Conservation (phyloP, 2,888 invertebrate species). For the Smittia aterrima region DNA sequence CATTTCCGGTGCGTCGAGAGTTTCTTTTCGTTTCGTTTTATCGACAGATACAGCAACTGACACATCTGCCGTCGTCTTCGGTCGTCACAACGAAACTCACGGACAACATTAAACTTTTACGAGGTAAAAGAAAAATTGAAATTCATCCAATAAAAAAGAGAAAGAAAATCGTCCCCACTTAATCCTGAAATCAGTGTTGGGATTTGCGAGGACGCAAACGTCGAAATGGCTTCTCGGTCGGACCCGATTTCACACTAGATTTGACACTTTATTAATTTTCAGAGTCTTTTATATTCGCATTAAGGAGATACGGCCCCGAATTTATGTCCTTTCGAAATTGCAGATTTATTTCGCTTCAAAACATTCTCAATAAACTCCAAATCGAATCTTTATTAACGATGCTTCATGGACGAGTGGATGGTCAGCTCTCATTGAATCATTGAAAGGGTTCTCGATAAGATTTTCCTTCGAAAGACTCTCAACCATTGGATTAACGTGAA, state of each 20-base stretch:
- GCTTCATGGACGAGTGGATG: background rate
- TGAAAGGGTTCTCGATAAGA: too few relatives aligned
- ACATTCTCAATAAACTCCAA: conserved; percentile 9
- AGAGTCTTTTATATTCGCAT: conserved; percentile 12
- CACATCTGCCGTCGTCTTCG: background rate
- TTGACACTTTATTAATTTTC: conserved; percentile 40
- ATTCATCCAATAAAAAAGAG: conserved; percentile 21
- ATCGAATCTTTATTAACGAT: conserved; percentile 13
- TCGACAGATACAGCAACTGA: background rate
- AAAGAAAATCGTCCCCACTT: background rate
- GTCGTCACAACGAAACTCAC: too few relatives aligned
- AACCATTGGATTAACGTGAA: too few relatives aligned
- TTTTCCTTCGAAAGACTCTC: too few relatives aligned
- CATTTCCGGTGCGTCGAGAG: conserved; percentile 1
- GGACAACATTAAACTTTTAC: conserved; percentile 6
- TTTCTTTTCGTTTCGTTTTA: background rate
- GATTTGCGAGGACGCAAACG: background rate
- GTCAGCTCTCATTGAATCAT: background rate
- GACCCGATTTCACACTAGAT: conserved; percentile 39
- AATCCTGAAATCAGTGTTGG: conserved; percentile 12
- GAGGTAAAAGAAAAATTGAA: conserved; percentile 19
- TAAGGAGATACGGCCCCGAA: background rate
- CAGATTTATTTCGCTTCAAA: conserved; percentile 24
- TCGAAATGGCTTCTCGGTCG: conserved; percentile 1
- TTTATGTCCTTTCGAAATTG: conserved; percentile 17